Conservation (phyloP, 2,797 vertebrate species). For the Sardinella longiceps region DNA sequence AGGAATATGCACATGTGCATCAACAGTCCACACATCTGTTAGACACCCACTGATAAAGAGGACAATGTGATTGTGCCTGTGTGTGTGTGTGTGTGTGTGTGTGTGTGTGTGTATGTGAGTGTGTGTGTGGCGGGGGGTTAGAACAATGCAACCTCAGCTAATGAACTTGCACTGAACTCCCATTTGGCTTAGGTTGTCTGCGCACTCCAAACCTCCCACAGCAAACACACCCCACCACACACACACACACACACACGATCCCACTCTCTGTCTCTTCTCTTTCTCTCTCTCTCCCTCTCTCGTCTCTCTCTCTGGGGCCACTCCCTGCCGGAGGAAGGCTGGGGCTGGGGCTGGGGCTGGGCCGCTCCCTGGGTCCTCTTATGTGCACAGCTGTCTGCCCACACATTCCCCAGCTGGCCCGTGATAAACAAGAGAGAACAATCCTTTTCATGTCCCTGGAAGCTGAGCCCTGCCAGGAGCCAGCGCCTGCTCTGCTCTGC, state of each 20-base stretch:
- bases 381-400: slow-evolving; percentile 50
- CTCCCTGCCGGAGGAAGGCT: not conserved
- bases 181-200: slow-evolving; percentile 27
- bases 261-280: not conserved
- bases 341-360: too few species aligned
- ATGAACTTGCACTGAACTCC: slow-evolving; percentile 48
- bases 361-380: slow-evolving; percentile 33
- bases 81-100: not conserved
- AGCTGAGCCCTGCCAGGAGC: slow-evolving; percentile 16
- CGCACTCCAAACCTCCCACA: not conserved
- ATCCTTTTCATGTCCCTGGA: slow-evolving; percentile 27
- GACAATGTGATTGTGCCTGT: slow-evolving; percentile 31
- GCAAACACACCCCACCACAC: not conserved
- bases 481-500: slow-evolving; percentile 40
- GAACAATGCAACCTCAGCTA: slow-evolving; percentile 40
- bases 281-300: not conserved
- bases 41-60: slow-evolving; percentile 36
- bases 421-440: slow-evolving; percentile 23
- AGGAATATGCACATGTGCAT: slow-evolving; percentile 1
- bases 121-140: slow-evolving; percentile 26
- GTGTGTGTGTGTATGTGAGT: not conserved
- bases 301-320: not conserved
- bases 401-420: slow-evolving; percentile 39
- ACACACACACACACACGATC: not conserved
- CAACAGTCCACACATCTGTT: slow-evolving; percentile 46